Evolutionary conservation across 2,888 invertebrate genomes (phyloP), one percentile per base, ranked within the genome.

Genomic region (Tipula unca): DNA sequence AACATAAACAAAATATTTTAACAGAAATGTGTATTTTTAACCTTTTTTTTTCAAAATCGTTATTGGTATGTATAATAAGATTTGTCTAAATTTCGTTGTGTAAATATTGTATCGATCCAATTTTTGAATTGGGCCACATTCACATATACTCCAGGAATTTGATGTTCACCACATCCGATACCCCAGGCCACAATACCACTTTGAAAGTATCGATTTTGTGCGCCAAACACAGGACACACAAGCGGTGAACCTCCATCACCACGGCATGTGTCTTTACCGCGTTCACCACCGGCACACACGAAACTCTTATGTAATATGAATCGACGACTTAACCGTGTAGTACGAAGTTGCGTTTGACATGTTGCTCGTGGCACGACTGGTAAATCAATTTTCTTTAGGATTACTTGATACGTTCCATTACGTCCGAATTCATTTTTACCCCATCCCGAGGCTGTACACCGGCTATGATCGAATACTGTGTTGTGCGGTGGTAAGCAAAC

Each of bases 121-220:
- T 91, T 89, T 0, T 94, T 91, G 13, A 94, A 92, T 39, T 91
- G 89, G 0, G 93, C 92, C 0, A 96, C 93, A 89, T 94, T 94
- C 0, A 93, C 95, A 89, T 96, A 96, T 0, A 96, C 95, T 0
- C 95, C 96, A 0, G 96, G 96, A 25, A 93, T 92, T 69, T 92
- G 91, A 85, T 92, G 91, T 17, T 91, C 91, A 0, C 95, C 96
- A 88, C 96, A 96, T 0, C 95, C 95, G 87, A 96, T 94, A 17
- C 96, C 96, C 96, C 96, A 96, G 0, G 96, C 94, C 0, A 96
- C 96, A 69, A 96, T 94, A 0, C 95, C 95, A 35, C 89, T 89
- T 29, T 90, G 89, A 86, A 89, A 89, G 82, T 86, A 90, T 13
- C 89, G 89, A 14, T 88, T 86, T 0, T 87, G 88, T 84, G 87